Evolutionary conservation across 2,113 vertebrate genomes (phyloP), one percentile per base, ranked within the genome.

Genomic region (Loxodonta africana): DNA sequence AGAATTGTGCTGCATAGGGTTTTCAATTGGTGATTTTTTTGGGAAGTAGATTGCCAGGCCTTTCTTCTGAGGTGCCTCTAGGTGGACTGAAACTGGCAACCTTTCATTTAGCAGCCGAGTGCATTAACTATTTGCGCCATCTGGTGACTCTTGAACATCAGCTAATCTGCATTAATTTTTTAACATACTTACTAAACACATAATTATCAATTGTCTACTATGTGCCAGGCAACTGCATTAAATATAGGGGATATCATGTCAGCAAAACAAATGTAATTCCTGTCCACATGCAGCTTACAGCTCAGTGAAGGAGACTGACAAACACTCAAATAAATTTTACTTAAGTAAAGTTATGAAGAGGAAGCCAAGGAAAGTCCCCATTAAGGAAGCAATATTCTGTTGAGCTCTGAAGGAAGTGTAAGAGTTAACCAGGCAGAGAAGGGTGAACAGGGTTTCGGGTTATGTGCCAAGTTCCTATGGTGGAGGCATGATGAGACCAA

Each of bases 281-380:
- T 41, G 41, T 46, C 44, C 23, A 46, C 41, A 26, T 14, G 25
- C 41, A 83, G 9, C 4, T 76, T 81, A 85, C 5, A 8, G 57
- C 62, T 88, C 51, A 48, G 48, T 85, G 23, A 33, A 92, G 18
- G n/a, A 93, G 74, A 71, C 6, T 8, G 48, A 48, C n/a, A 86
- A 41, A 5, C 21, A 90, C 62, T 88, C 37, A 81, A 67, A 78
- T 69, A 88, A 57, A 91, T 82, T 91, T 88, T 93, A 37, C 44
- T 44, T 33, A 88, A 84, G 73, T 44, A 51, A 85, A 89, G 63
- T 74, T 93, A 87, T 41, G 62, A 53, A 17, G 41, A 81, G n/a
- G 44, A 57, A 76, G 6, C 25, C 41, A 91, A 80, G 51, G 60
- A 88, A 33, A 65, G 6, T 71, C 48, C 67, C 65, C 6, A 60